These are phyloP conservation scores for Phyllotreta striolata DNA, from an alignment of 2,888 invertebrate species.

Conservation along the genomic window DNA sequence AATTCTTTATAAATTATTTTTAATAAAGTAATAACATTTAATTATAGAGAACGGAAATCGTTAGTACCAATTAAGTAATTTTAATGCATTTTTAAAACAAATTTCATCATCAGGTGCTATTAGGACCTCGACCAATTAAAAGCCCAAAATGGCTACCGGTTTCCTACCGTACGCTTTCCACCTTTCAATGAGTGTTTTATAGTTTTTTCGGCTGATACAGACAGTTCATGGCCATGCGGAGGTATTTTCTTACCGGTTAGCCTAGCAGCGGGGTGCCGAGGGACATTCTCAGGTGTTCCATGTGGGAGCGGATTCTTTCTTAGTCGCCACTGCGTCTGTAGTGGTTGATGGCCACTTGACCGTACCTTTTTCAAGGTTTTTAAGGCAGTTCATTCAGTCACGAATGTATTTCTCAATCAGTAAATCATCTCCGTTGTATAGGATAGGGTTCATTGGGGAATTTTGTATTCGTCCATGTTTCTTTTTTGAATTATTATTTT, in stretches of 20 bases:
- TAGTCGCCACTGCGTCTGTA: constrained; percentile 47
- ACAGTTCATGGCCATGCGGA: constrained; percentile 43
- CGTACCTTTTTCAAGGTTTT: constrained; percentile 38
- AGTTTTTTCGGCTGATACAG: constrained; percentile 37
- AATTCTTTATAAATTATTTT: too few relatives aligned
- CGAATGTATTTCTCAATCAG: constrained; percentile 31
- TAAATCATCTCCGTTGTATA: constrained; percentile 30
- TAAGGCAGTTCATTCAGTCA: constrained; percentile 35
- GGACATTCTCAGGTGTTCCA: constrained; percentile 57
- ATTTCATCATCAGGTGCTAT: too few relatives aligned
- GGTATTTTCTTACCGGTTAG: constrained; percentile 46
- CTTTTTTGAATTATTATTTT: too few relatives aligned
- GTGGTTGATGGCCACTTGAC: constrained; percentile 41
- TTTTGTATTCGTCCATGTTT: too few relatives aligned
- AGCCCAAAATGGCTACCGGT: constrained; percentile 14
- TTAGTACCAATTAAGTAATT: too few relatives aligned
- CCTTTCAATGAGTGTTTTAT: constrained; percentile 34
- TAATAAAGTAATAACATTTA: too few relatives aligned
- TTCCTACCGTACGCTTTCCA: constrained; percentile 6
- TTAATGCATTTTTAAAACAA: too few relatives aligned
- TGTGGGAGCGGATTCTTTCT: constrained; percentile 38
- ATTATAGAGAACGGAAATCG: too few relatives aligned
- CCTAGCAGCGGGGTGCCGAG: constrained; percentile 49
- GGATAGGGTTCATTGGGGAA: neutral
- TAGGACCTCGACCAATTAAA: neutral